Evolutionary conservation across 1,140 invertebrate species (phyloP).

Genomic region (Megalonaias nervosa): DNA sequence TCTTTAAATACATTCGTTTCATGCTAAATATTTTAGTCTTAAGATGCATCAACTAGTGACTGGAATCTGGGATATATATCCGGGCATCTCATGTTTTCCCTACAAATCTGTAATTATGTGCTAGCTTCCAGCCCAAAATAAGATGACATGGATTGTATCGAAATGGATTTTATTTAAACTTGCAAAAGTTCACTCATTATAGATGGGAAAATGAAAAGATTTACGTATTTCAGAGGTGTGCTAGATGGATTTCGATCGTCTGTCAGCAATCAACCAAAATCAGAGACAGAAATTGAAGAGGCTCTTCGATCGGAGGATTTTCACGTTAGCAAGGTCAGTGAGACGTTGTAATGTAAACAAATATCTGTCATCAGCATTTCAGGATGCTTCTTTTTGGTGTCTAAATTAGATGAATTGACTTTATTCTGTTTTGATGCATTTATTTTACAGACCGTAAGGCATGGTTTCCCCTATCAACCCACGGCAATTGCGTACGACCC

Average conservation of each 20-base stretch:
- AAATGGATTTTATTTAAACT: slow-evolving; percentile 1
- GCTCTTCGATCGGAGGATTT: slow-evolving; percentile 62
- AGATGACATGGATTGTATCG: slow-evolving; percentile 1
- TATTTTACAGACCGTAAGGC: slow-evolving; percentile 91
- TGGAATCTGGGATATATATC: slow-evolving; percentile 35
- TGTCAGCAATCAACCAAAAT: slow-evolving; percentile 58
- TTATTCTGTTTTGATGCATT: slow-evolving; percentile 20
- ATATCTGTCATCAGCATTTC: slow-evolving; percentile 14
- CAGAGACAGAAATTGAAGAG: slow-evolving; percentile 64
- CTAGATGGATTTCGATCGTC: slow-evolving; percentile 60
- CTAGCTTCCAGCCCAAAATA: not conserved
- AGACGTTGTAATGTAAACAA: slow-evolving; percentile 14
- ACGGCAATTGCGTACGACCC: slow-evolving; percentile 98
- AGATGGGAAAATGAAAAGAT: slow-evolving; percentile 60
- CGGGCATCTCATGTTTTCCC: slow-evolving; percentile 22
- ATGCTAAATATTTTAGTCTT: too few relatives aligned
- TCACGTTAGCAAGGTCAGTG: slow-evolving; percentile 63
- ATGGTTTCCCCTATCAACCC: slow-evolving; percentile 99
- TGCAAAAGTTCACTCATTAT: slow-evolving; percentile 7
- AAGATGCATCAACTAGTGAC: slow-evolving; percentile 12
- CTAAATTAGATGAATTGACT: slow-evolving; percentile 9
- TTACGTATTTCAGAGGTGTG: slow-evolving; percentile 58
- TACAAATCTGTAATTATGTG: slow-evolving; percentile 24
- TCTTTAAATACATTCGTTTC: too few relatives aligned
- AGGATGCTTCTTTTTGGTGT: slow-evolving; percentile 25